Evolutionary conservation across 2,113 vertebrate species (phyloP).

Genomic region (Sorex fumeus): DNA sequence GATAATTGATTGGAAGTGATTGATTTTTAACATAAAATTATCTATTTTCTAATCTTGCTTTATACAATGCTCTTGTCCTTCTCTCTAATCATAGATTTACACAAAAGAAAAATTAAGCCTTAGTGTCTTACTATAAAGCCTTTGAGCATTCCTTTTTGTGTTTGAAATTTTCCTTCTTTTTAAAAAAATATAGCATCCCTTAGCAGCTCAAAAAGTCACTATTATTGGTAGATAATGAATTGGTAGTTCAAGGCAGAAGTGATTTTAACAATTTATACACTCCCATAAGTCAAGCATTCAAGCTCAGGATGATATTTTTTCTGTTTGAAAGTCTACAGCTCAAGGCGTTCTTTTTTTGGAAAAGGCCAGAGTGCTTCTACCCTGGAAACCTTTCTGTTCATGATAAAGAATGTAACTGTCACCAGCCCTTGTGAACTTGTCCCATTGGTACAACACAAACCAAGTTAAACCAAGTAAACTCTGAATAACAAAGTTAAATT

Average conservation of each 20-base stretch:
- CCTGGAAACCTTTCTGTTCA: slow-evolving; percentile 23
- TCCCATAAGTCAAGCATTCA: slow-evolving; percentile 13
- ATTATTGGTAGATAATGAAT: background rate
- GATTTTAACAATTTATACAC: slow-evolving; percentile 24
- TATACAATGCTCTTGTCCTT: background rate
- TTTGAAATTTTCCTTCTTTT: background rate
- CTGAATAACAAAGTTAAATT: background rate
- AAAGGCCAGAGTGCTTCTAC: background rate
- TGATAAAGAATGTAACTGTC: slow-evolving; percentile 54
- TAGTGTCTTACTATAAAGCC: background rate
- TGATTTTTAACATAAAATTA: slow-evolving; percentile 5
- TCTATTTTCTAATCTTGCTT: background rate
- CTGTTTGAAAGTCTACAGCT: background rate
- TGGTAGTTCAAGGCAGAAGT: slow-evolving; percentile 3
- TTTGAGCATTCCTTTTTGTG: background rate
- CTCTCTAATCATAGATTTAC: background rate
- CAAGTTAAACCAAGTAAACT: background rate
- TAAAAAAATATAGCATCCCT: background rate
- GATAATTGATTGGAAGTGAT: background rate
- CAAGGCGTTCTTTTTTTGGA: background rate
- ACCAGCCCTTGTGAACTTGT: background rate
- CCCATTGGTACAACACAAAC: background rate
- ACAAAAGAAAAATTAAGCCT: slow-evolving; percentile 10
- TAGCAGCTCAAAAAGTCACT: background rate
- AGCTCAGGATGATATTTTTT: background rate